A percentile compares a stretch with the other conserved stretches of the same genome.
phyloP scores from a whole-genome alignment of 2,797 vertebrate species.

The Ptychobarbus kaznakovi region DNA sequence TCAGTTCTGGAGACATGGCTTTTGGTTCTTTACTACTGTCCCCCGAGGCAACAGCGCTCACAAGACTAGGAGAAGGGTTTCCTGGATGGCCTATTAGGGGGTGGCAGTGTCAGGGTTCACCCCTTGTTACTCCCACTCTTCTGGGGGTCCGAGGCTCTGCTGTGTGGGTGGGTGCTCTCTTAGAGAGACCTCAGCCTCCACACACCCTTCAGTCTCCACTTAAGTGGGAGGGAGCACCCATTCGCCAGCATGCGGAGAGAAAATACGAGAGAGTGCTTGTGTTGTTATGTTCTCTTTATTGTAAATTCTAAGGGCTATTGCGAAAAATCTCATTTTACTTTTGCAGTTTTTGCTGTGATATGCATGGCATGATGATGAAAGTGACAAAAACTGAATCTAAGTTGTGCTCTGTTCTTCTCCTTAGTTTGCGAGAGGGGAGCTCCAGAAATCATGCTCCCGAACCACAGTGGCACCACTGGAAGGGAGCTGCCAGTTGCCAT shows the following conservation, averaged over 20 bases:
- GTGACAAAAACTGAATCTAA: background rate
- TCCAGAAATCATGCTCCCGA: conserved; percentile 84
- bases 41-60: conserved; percentile 14
- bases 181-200: conserved; percentile 48
- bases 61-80: conserved; percentile 42
- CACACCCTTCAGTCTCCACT: conserved; percentile 55
- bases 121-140: conserved; percentile 47
- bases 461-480: conserved; percentile 73
- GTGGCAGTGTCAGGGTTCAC: conserved; percentile 54
- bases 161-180: conserved; percentile 59
- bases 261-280: conserved; percentile 24
- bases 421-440: conserved; percentile 82
- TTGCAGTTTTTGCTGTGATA: background rate
- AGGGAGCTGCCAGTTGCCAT: conserved; percentile 82
- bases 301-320: conserved; percentile 24
- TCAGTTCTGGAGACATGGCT: conserved; percentile 11
- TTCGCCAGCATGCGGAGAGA: conserved; percentile 19
- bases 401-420: background rate
- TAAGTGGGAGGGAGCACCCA: conserved; percentile 55
- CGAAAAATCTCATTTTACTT: background rate
- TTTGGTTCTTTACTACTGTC: conserved; percentile 23
- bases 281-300: conserved; percentile 18
- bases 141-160: conserved; percentile 14
- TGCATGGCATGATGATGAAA: background rate
- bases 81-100: conserved; percentile 39